These are phyloP conservation scores for Eutolmus rufibarbis DNA, from an alignment of 2,888 invertebrate species.

Conservation along the genomic window DNA sequence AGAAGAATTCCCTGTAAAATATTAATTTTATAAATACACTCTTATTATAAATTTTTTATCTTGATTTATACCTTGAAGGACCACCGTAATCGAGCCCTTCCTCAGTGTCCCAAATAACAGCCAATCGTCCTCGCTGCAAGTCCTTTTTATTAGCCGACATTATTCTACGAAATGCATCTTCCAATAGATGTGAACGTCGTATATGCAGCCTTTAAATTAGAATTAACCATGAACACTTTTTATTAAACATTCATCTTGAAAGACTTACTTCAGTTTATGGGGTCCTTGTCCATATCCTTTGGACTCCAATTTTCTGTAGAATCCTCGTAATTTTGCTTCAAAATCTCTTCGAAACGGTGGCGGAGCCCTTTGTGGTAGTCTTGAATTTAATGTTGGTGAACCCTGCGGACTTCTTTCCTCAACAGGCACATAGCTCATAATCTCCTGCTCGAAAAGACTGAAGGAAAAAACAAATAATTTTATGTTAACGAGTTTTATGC, in stretches of 20 bases:
- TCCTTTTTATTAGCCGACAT: slow-evolving; percentile 97
- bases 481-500: slow-evolving; percentile 2
- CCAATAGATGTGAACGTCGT: slow-evolving; percentile 88
- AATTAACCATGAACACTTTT: neutral
- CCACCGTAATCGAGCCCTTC: slow-evolving; percentile 98
- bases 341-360: slow-evolving; percentile 93
- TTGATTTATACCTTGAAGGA: slow-evolving; percentile 70
- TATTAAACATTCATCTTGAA: slow-evolving; percentile 9
- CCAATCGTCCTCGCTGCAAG: slow-evolving; percentile 91
- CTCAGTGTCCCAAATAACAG: slow-evolving; percentile 93
- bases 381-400: slow-evolving; percentile 78
- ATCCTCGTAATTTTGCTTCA: slow-evolving; percentile 92
- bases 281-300: slow-evolving; percentile 98
- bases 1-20: slow-evolving; percentile 86
- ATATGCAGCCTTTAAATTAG: slow-evolving; percentile 78
- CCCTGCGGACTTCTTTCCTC: slow-evolving; percentile 67
- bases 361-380: slow-evolving; percentile 80
- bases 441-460: slow-evolving; percentile 98
- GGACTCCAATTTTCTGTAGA: slow-evolving; percentile 93
- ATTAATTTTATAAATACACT: neutral
- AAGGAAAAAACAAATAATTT: slow-evolving; percentile 53
- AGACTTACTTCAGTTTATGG: slow-evolving; percentile 87
- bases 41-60: neutral
- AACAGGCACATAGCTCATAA: slow-evolving; percentile 93
- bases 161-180: slow-evolving; percentile 95